Evolutionary conservation across 2,888 invertebrate species (phyloP), one percentile per base, ranked within the genome.

Genomic region (Mesochorus sp.): DNA sequence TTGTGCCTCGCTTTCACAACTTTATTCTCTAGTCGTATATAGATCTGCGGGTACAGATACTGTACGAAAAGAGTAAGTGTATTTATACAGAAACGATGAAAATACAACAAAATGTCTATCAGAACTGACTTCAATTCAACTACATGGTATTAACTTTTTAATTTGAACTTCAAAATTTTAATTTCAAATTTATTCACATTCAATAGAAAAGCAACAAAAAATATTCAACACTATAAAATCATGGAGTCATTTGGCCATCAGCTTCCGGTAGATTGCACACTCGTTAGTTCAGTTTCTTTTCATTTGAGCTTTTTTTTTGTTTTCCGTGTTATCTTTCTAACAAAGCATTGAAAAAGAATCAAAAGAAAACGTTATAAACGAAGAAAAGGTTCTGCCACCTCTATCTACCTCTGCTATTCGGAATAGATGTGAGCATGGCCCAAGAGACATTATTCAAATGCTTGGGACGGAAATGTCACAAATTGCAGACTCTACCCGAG

Each of bases 371-470:
- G 28, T 26, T 59, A 28, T 34, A 62, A 42, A 57, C 6, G 59
- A 44, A 64, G n/a, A 44, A 68, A 57, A 49, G 57, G 19, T 17
- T 37, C 67, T 39, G 37, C 44, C 67, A 67, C 61, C 71, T 73
- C 55, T 59, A 72, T 62, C 53, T 73, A 62, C 61, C 44, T 67
- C 39, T 47, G 66, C 55, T 67, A 62, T 68, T 72, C 68, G 79
- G 62, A 76, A 71, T 59, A 75, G 72, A 71, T 64, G 71, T 59
- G 51, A 66, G 67, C 72, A 70, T 39, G 42, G 51, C 75, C 51
- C 68, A 28, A 76, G 64, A 66, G 73, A 77, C 73, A 84, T 84
- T 82, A 84, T 83, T 83, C 82, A 83, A 82, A 83, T 82, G 78
- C 78, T 73, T 71, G 67, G 74, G 75, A 82, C 82, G 81, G 82